Percentiles rank a stretch among this genome's conserved stretches.
Conservation (phyloP, 2,888 invertebrate species). For the Acheta domesticus region DNA sequence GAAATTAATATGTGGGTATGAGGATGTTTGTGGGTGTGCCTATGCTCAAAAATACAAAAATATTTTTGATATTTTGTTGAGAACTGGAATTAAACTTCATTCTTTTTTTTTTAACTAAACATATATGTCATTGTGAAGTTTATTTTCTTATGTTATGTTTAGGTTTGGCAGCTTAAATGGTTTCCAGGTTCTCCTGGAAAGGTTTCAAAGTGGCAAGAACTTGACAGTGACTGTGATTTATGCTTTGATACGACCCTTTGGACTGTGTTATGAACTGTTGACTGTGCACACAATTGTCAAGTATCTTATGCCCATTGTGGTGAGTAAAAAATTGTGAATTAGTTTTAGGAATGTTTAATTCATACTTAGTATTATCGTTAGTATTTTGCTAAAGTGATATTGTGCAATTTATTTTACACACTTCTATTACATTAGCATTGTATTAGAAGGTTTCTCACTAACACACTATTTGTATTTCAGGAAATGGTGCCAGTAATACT, state of each 20-base stretch:
- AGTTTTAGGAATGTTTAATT: no score
- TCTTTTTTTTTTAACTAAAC: no score
- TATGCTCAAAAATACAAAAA: no score
- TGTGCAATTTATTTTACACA: no score
- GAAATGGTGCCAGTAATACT: slow-evolving; percentile 86
- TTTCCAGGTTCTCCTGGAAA: slow-evolving; percentile 77
- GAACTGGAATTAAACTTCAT: no score
- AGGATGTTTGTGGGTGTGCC: no score
- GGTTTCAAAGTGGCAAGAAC: slow-evolving; percentile 73
- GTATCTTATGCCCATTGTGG: slow-evolving; percentile 87
- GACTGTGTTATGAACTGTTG: slow-evolving; percentile 85
- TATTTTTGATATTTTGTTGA: no score
- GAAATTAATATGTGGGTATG: no score
- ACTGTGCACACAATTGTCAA: slow-evolving; percentile 87
- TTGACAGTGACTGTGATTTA: slow-evolving; percentile 74
- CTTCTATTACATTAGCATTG: no score
- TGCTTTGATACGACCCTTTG: slow-evolving; percentile 84
- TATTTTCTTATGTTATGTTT: slow-evolving; percentile 36
- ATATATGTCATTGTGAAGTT: background rate
- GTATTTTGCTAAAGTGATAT: no score
- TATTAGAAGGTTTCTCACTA: no score
- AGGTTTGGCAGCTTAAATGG: slow-evolving; percentile 87
- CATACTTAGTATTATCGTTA: no score
- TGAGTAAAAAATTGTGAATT: slow-evolving; percentile 50
- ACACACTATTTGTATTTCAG: slow-evolving; percentile 50